phyloP scores from a whole-genome alignment of 1,140 invertebrate species.

The Agrilus planipennis region DNA sequence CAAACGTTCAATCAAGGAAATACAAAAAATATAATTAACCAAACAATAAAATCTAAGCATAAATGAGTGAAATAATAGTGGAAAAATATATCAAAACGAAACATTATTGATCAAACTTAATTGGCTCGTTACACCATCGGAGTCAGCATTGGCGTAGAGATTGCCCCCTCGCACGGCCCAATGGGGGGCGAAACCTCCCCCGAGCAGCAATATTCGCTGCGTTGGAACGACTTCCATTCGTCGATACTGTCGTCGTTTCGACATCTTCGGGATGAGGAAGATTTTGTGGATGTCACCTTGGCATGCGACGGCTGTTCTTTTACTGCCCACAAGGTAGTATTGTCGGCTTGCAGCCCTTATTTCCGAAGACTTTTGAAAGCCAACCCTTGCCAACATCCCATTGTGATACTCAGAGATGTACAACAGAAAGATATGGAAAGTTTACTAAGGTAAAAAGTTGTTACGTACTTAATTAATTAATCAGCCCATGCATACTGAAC shows the following conservation, averaged over 20 bases:
- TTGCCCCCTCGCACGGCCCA: constrained; percentile 34
- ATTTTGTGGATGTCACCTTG: constrained; percentile 84
- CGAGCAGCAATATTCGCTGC: constrained; percentile 82
- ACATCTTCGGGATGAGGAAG: constrained; percentile 70
- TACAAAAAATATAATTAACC: too few species aligned
- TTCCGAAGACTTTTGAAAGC: constrained; percentile 80
- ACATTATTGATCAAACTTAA: too few species aligned
- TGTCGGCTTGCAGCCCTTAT: constrained; percentile 86
- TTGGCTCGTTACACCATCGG: too few species aligned
- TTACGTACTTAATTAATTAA: neutral
- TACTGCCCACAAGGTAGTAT: constrained; percentile 81
- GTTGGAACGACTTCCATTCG: constrained; percentile 88
- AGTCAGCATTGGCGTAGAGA: constrained; percentile 34
- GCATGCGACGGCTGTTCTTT: constrained; percentile 82
- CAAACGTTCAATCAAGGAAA: too few species aligned
- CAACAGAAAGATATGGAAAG: constrained; percentile 81
- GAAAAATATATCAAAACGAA: too few species aligned
- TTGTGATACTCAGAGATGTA: constrained; percentile 83
- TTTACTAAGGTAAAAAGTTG: constrained; percentile 51
- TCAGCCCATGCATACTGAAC: neutral
- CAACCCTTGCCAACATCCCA: constrained; percentile 88
- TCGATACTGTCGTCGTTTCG: constrained; percentile 80
- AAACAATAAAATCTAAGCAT: too few species aligned
- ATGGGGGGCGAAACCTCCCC: constrained; percentile 45
- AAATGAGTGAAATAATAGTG: too few species aligned